Base-by-base conservation (phyloP, 2,888 invertebrate genomes). In the Agriopis leucophaearia region DNA sequence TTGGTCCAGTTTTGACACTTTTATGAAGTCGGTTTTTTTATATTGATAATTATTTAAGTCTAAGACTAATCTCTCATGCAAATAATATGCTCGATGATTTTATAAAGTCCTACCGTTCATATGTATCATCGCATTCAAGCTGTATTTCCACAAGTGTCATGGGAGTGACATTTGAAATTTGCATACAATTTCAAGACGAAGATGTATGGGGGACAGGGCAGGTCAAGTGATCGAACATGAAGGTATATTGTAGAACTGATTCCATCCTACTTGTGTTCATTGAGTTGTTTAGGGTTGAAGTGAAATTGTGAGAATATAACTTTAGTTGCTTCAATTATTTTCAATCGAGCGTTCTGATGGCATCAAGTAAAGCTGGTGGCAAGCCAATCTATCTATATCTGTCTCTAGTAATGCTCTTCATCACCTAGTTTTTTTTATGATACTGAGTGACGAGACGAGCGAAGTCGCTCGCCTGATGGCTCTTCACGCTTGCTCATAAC, bases 131-230 rank as follows among this genome's bases (percentile, higher is more conserved):
- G 38, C 40, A 51, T 47, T 69, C 68, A 55, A 56, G 72, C 72
- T 71, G 71, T 81, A 83, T 73, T 66, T 70, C 70, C 74, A 45
- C 45, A 77, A 83, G 85, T 81, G 79, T 70, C 76, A 74, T 86
- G 86, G 81, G 75, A 78, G 75, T 83, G 86, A 84, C 87, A 81
- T 80, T 79, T 83, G 73, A 80, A 82, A 90, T 91, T 91, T 89
- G 88, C 90, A 90, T 91, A 86, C 85, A 84, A 87, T 86, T 85
- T 83, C 81, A 82, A 82, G 80, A 80, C 78, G 81, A 84, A 87
- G 87, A 88, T 77, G 80, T 82, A 87, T 84, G 76, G 76, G 82
- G 80, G 84, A 79, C 79, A 50, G 18, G 50, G 42, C 58, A 66
- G 72, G 68, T 73, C 71, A 66, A 71, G 61, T 66, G 65, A 74